Conservation (phyloP, 1,140 invertebrate genomes). For the Drosophila repletoides region DNA sequence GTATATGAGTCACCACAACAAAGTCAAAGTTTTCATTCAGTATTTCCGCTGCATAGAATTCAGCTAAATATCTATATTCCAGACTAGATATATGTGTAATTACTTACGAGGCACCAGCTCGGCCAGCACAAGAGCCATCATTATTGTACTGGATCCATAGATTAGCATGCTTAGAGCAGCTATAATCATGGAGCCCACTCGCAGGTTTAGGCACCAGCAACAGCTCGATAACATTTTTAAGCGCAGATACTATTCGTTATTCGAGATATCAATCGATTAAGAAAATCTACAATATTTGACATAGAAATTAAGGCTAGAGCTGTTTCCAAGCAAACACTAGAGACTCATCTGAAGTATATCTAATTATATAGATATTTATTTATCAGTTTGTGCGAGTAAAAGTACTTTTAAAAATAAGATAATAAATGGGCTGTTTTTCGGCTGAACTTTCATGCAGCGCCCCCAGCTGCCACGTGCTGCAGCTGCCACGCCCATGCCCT, state of each 20-base stretch:
- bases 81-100: not conserved
- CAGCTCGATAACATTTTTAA: not conserved
- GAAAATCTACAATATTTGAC: not conserved
- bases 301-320: not conserved
- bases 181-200: not conserved
- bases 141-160: not conserved
- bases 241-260: too few relatives aligned
- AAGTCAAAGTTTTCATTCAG: not conserved
- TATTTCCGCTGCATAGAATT: not conserved
- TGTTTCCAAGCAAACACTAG: too few relatives aligned
- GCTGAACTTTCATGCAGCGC: slow-evolving; percentile 44
- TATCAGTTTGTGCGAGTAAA: too few relatives aligned
- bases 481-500: slow-evolving; percentile 23
- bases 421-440: slow-evolving; percentile 3
- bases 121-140: not conserved
- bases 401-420: too few relatives aligned
- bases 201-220: not conserved
- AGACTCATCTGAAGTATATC: too few relatives aligned
- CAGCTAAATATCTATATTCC: too few relatives aligned
- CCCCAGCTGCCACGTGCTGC: slow-evolving; percentile 56
- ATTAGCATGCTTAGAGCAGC: not conserved
- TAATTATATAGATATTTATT: too few relatives aligned
- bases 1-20: not conserved
- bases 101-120: slow-evolving; percentile 1
- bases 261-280: too few relatives aligned